Base-by-base conservation (phyloP, 2,113 vertebrate genomes). In the Reinhardtius hippoglossoides region DNA sequence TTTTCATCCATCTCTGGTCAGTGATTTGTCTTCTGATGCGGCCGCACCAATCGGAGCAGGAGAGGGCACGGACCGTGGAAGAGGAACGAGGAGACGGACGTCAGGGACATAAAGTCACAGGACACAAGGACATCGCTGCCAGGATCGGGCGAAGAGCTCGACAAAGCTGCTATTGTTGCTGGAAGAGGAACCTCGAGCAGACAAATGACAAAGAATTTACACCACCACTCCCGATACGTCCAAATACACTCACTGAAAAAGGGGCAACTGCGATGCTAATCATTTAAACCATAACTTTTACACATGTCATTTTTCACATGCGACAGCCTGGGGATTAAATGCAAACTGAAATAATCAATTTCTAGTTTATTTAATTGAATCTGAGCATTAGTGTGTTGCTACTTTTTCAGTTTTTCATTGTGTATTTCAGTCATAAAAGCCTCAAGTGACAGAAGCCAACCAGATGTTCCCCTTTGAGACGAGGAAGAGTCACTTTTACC, bases 111-210 rank as follows among this genome's bases (percentile, higher is more conserved):
- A 83, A 86, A 87, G 90, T 92, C 91, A 92, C 90, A 89, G 87
- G 90, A 89, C 83, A 27, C 76, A 74, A 74, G 76, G 86, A 86
- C 83, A 46, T 88, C 88, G 21, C 81, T 84, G 86, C 89, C 91
- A 91, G 89, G 85, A 84, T 88, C 81, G 81, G 14, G 63, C 76
- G 52, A 74, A n/a, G 31, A 62, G 44, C n/a, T n/a, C 70, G 9
- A 89, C 87, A 92, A 85, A 68, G 87, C 77, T 57, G 52, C 80
- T 63, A 88, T 90, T 92, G 91, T 92, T 86, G 71, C 55, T 56
- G 35, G 23, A 27, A 82, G 65, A 88, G 84, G 77, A 88, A 85
- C 76, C 37, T 68, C 26, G 20, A 86, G 67, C 21, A 27, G 48
- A 86, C 86, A 78, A 89, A 80, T 61, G 66, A 84, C 86, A 88